Base-by-base conservation (phyloP, 2,888 invertebrate species). In the Odontomyia ornata region DNA sequence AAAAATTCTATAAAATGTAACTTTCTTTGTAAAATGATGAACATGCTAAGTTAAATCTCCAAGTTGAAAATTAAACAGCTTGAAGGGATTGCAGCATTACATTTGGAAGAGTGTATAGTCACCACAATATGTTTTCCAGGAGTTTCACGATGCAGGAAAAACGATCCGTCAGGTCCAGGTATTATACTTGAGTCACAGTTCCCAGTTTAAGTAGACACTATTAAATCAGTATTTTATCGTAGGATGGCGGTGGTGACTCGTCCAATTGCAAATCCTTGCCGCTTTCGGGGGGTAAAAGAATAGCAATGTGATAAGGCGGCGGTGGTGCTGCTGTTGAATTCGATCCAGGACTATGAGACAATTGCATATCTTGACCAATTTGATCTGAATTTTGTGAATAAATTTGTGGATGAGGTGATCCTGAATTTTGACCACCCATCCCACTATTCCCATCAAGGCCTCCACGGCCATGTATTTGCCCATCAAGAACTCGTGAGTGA, bases 231-330 rank as follows among this genome's bases (percentile, higher is more conserved):
- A 92, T 91, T 83, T 92, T 93, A 82, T 91, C 91, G 85, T 94
- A 94, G 79, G 93, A 91, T 77, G 93, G 93, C 77, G 93, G 93
- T 79, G 92, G 90, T 71, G 89, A 90, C 85, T 90, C 91, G 80
- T 89, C 87, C 60, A 81, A 79, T 77, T 82, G 83, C 79, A 81
- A 81, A 77, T 84, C 85, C 47, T 88, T 85, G 36, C 86, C 84
- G 47, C 81, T 81, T 72, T 89, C 89, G 76, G 93, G 93, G 83
- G 93, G 90, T 81, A 93, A 87, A 82, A 94, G 92, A 56, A 94
- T 94, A 87, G 94, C 93, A 88, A 94, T 93, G 88, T 94, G 94
- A 11, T 94, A 94, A n/a, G 94, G 94, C 23, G 94, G 92, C 5
- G 89, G 81, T 65, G 86, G 86, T 46, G 84, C 83, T 30, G 82